A percentile compares a stretch with the other conserved stretches of the same genome.
phyloP scores from a whole-genome alignment of 2,797 vertebrate genomes.

The Eutrigla gurnardus region DNA sequence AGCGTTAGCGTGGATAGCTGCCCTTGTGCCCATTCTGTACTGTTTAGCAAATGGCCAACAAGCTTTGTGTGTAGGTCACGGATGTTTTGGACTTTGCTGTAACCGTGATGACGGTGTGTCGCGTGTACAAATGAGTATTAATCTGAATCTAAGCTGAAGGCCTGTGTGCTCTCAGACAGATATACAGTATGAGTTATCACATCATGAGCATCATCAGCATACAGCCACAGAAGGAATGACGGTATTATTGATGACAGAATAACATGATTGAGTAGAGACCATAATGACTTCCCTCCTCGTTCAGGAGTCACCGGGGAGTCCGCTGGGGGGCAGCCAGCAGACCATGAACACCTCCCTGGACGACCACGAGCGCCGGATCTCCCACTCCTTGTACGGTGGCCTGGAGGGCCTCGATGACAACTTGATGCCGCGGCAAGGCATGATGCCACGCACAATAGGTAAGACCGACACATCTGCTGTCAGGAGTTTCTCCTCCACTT shows the following conservation, averaged over 20 bases:
- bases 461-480: not conserved
- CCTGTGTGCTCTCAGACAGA: not conserved
- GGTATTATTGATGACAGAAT: too few species aligned
- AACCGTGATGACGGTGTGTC: not conserved
- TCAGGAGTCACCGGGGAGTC: conserved; percentile 88
- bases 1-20: conserved; percentile 51
- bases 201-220: too few species aligned
- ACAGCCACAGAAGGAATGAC: not conserved
- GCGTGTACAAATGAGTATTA: not conserved
- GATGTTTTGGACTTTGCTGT: too few species aligned
- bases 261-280: too few species aligned
- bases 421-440: conserved; percentile 83
- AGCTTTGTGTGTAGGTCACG: not conserved
- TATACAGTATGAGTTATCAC: too few species aligned
- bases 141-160: not conserved
- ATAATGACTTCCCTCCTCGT: not conserved
- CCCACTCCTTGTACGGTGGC: conserved; percentile 92
- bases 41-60: not conserved
- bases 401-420: conserved; percentile 91
- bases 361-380: conserved; percentile 94
- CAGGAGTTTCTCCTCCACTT: too few species aligned
- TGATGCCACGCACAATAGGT: conserved; percentile 78
- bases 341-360: conserved; percentile 87
- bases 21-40: conserved; percentile 12
- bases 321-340: conserved; percentile 80